Evolutionary conservation across 2,113 vertebrate species (phyloP).

Genomic region (Podocnemis expansa): DNA sequence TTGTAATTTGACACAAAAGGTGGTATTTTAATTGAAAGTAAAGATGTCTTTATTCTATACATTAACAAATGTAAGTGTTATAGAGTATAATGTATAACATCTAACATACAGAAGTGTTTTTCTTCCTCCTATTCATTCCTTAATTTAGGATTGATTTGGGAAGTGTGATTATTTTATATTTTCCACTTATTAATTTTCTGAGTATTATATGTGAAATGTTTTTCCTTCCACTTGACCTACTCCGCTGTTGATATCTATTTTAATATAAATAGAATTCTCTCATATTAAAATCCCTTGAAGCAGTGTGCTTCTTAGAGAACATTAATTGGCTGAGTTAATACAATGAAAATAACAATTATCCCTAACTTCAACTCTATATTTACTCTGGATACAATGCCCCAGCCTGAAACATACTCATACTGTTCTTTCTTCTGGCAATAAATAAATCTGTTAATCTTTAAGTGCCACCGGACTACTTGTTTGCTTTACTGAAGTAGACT

Average conservation of each 20-base stretch:
- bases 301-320: conserved; percentile 15
- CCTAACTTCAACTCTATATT: conserved; percentile 19
- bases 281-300: conserved; percentile 30
- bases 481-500: no score
- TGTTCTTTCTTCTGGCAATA: no score
- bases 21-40: conserved; percentile 50
- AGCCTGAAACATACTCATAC: background rate
- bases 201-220: background rate
- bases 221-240: background rate
- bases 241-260: background rate
- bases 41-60: background rate
- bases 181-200: background rate
- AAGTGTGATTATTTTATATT: background rate
- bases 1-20: conserved; percentile 58
- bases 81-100: background rate
- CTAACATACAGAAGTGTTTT: background rate
- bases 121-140: background rate
- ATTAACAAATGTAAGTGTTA: background rate
- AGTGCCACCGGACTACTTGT: no score
- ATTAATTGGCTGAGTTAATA: conserved; percentile 4
- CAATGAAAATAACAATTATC: conserved; percentile 21
- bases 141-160: background rate
- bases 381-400: background rate
- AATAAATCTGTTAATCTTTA: no score
- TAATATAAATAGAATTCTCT: conserved; percentile 32